These are phyloP conservation scores for Sebastes ruberrimus DNA, from an alignment of 2,797 vertebrate species.

Conservation along the genomic window DNA sequence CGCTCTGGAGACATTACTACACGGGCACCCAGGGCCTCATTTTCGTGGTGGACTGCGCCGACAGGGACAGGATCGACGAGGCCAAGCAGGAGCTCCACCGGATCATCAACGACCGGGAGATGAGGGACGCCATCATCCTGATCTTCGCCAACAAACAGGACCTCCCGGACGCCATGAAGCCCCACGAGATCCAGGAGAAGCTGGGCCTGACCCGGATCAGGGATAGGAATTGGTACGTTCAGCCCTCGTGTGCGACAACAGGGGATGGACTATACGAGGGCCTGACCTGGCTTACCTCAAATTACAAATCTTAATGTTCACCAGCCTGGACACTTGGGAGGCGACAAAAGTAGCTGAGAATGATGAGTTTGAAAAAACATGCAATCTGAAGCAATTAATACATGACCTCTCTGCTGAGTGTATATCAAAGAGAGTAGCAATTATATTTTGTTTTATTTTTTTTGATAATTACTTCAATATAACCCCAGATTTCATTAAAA, in stretches of 20 bases:
- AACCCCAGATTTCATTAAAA: constrained; percentile 72
- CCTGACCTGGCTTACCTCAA: constrained; percentile 99
- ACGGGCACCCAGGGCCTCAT: constrained; percentile 98
- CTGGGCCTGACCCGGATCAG: constrained; percentile 98
- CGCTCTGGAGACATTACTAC: constrained; percentile 99
- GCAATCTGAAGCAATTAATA: constrained; percentile 80
- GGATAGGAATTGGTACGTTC: constrained; percentile 99
- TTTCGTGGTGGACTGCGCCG: constrained; percentile 99
- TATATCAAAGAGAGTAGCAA: constrained; percentile 76
- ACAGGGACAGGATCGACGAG: constrained; percentile 98
- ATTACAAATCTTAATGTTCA: constrained; percentile 99
- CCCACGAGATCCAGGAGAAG: constrained; percentile 99
- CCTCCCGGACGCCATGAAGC: constrained; percentile 99
- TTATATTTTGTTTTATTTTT: constrained; percentile 70
- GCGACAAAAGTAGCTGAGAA: constrained; percentile 62
- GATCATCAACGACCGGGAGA: constrained; percentile 99
- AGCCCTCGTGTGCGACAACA: constrained; percentile 98
- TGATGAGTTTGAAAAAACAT: constrained; percentile 43
- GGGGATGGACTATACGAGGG: constrained; percentile 99
- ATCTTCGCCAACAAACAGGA: constrained; percentile 99
- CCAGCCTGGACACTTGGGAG: constrained; percentile 78
- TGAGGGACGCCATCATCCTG: constrained; percentile 99
- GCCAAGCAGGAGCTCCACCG: constrained; percentile 98
- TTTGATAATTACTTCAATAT: constrained; percentile 70
- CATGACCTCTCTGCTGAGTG: constrained; percentile 81